Evolutionary conservation across 2,797 vertebrate species (phyloP).

Genomic region (Monodelphis domestica): DNA sequence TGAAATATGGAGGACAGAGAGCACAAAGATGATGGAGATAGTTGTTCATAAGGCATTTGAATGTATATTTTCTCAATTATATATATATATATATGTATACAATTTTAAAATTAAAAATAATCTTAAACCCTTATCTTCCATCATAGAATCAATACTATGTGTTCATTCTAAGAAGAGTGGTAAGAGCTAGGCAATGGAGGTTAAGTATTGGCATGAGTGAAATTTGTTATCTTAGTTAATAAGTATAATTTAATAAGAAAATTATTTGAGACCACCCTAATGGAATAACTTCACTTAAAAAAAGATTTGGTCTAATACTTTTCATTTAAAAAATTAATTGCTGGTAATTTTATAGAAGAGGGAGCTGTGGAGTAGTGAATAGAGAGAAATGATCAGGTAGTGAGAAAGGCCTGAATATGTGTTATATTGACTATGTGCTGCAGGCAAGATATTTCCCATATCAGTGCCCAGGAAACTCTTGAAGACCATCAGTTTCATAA

Average conservation of each 20-base stretch:
- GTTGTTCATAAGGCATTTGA: no score
- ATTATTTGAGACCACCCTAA: background rate
- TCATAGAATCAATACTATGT: no score
- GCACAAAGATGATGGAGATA: no score
- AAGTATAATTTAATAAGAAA: background rate
- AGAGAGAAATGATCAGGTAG: background rate
- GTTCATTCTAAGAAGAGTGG: no score
- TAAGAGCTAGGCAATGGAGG: no score
- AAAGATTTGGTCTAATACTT: background rate
- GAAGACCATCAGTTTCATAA: background rate
- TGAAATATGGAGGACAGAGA: no score
- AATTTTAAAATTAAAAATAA: no score
- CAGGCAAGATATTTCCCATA: background rate
- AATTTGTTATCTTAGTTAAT: background rate
- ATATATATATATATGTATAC: no score
- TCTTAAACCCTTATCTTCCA: no score
- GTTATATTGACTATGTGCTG: background rate
- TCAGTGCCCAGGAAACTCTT: background rate
- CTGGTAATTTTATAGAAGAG: background rate
- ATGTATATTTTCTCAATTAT: no score
- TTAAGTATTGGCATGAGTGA: background rate
- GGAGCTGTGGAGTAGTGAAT: background rate
- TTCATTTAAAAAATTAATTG: background rate
- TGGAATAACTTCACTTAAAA: constrained; percentile 9
- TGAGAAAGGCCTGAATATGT: background rate